Evolutionary conservation across 2,797 vertebrate genomes (phyloP), one percentile per base, ranked within the genome.

Genomic region (Oreortyx pictus): DNA sequence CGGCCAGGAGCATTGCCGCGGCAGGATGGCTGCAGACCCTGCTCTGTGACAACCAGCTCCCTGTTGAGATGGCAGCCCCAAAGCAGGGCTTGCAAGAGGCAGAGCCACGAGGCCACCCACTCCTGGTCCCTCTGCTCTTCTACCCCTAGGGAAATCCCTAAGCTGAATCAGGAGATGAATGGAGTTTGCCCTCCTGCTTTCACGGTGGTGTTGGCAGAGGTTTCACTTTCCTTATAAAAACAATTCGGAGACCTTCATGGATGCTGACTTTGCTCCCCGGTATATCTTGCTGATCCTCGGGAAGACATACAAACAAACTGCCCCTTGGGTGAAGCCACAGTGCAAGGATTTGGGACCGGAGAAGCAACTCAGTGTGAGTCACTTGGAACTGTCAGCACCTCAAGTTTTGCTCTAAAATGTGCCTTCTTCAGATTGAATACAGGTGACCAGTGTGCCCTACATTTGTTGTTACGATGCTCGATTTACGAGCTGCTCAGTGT

Each of bases 401-500:
- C 19, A 2, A 9, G 5, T 83, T 70, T 74, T 88, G 62, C 68
- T 59, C 47, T 71, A 80, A 72, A 88, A 87, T 39, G 5, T 74
- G 49, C 50, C 6, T 2, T 84, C 41, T 13, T 66, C 25, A 60
- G 54, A 54, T 56, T 43, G 68, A 89, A 62, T 46, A 41, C 41
- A 8, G 27, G 46, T 41, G 60, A 56, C 54, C 43, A 59, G 41
- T 35, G 25, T 15, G 49, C 76, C 61, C 75, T 80, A 4, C 14
- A 3, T 49, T 86, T 82, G 39, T 57, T 50, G 4, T 70, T 76
- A 70, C 1, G 3, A 61, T 35, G 84, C 57, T 67, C n/a, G 27
- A 65, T 93, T 89, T 59, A 80, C 50, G 67, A 94, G 96, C 52
- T 29, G 39, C 83, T 62, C 2, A 3, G 62, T 72, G 59, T 94